Base-by-base conservation (phyloP, 1,140 invertebrate species). In the Rhizoglyphus robini region DNA sequence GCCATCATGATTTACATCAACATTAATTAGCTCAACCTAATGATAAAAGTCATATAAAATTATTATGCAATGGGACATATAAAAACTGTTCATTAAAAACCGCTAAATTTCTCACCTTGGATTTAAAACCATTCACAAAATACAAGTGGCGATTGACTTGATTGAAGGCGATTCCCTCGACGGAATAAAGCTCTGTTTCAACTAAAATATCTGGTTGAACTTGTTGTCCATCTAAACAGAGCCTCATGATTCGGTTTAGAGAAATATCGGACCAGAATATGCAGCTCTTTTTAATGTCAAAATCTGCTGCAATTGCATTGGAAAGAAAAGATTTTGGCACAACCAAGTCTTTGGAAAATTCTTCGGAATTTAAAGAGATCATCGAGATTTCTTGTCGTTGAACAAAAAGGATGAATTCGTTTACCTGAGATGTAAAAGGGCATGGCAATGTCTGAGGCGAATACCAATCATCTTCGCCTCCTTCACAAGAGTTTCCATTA, bases 81-180 rank as follows among this genome's bases (percentile, higher is more conserved):
- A 11, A 41, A 18, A 41, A 18, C 36, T 41, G 36, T 41, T 41
- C 36, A 41, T 11, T 11, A 41, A 11, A 41, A 11, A 41, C 8
- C 8, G 36, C 36, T 11, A 41, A 70, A 51, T 58, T 32, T 41
- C 8, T 41, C 18, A 41, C 36, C 49, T 83, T 84, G 69, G 83
- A 82, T 48, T 82, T 78, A 29, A 63, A 57, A 36, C 87, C 84
- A 74, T 96, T 90, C 1, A 91, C 88, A 75, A 92, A 94, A 75
- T 93, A 96, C 0, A 97, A 75, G 67, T 91, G 86, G 65, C 90
- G 86, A 0, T 87, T 86, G n/a, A 93, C 83, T 90, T 90, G 96
- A 78, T 97, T 93, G 34, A 88, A 82, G 0, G 89, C 86, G 83
- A 96, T 87, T 11, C 91, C 91, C 77, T 96, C 90, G 27, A 96